Evolutionary conservation across 1,140 invertebrate genomes (phyloP).

Genomic region (Globodera rostochiensis): DNA sequence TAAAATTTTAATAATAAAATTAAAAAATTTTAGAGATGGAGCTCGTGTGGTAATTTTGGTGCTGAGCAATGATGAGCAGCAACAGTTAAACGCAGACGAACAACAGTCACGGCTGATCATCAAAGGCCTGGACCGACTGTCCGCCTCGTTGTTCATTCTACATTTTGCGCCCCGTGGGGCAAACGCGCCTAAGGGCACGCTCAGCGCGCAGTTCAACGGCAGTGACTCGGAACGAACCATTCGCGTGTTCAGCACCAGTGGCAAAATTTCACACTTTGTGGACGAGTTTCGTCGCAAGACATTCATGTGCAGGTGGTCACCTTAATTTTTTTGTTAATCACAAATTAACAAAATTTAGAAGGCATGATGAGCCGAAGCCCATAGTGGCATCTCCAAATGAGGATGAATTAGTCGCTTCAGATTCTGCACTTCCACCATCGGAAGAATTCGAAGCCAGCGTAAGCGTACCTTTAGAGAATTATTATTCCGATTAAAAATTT

Average conservation of each 20-base stretch:
- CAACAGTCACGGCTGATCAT: not conserved
- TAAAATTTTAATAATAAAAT: not conserved
- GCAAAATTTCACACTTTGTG: slow-evolving; percentile 24
- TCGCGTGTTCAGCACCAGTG: slow-evolving; percentile 7
- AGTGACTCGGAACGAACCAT: not conserved
- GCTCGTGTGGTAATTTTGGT: slow-evolving; percentile 5
- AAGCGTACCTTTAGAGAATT: not conserved
- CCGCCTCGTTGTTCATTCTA: slow-evolving; percentile 5
- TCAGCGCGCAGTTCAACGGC: slow-evolving; percentile 5
- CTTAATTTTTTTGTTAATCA: not conserved
- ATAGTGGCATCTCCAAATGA: not conserved
- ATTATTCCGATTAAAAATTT: not conserved
- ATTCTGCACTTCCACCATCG: not conserved
- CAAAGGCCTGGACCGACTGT: not conserved
- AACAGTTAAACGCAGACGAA: not conserved
- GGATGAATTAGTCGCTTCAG: slow-evolving; percentile 2
- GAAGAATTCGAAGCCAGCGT: not conserved
- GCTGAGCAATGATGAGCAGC: slow-evolving; percentile 6
- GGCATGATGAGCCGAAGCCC: not conserved
- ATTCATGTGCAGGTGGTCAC: slow-evolving; percentile 6
- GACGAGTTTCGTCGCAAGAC: slow-evolving; percentile 22
- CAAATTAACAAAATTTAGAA: not conserved
- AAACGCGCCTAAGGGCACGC: not conserved
- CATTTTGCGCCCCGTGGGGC: slow-evolving; percentile 2
- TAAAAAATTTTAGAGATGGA: not conserved